These are phyloP conservation scores for Syngnathoides biaculeatus DNA, from an alignment of 2,113 vertebrate species.

Conservation along the genomic window DNA sequence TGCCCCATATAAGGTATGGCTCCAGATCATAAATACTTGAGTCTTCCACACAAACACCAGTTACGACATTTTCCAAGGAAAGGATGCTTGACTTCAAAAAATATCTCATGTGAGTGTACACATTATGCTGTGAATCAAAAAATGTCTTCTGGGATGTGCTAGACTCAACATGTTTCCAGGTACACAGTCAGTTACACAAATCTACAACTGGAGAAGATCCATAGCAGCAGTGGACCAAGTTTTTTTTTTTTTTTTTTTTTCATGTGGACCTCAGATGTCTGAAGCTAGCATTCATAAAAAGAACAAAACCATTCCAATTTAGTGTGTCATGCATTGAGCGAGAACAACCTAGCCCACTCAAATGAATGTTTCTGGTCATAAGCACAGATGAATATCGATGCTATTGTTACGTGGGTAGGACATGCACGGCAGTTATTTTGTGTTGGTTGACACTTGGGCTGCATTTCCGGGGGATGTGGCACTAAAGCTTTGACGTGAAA, in stretches of 20 bases:
- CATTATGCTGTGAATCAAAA: constrained; percentile 15
- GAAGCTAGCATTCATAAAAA: constrained; percentile 36
- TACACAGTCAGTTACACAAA: constrained; percentile 25
- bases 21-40: too few species aligned
- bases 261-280: constrained; percentile 69
- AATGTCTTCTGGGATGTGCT: constrained; percentile 1
- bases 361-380: not conserved
- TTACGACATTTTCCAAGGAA: not conserved
- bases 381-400: not conserved
- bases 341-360: not conserved
- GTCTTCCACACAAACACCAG: too few species aligned
- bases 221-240: constrained; percentile 32
- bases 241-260: too few species aligned
- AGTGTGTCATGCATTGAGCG: not conserved
- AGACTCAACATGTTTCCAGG: constrained; percentile 27
- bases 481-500: not conserved
- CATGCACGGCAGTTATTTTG: not conserved
- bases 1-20: too few species aligned
- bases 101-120: constrained; percentile 6
- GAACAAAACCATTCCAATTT: constrained; percentile 60
- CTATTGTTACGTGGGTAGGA: not conserved
- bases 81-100: not conserved
- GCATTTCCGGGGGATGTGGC: not conserved
- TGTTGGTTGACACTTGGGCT: not conserved
- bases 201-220: constrained; percentile 34